Base-by-base conservation (phyloP, 2,113 vertebrate species). In the Vulpes vulpes region DNA sequence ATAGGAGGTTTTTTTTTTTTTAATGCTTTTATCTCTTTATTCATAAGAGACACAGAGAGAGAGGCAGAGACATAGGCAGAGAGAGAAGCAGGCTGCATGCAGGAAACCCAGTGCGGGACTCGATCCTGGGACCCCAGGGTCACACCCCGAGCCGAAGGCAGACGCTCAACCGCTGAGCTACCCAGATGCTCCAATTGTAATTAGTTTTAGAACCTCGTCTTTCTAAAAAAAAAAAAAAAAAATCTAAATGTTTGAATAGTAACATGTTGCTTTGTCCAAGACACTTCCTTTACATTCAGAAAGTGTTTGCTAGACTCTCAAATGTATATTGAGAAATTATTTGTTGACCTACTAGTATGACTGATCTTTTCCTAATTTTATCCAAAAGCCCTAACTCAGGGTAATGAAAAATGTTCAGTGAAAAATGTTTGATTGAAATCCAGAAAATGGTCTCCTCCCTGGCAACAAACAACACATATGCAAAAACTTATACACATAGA, bases 341-440 rank as follows among this genome's bases (percentile, higher is more conserved):
- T 84, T 96, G 43, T 88, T 73, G 25, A 51, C 15, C 53, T 49
- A 62, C 22, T 23, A 12, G 64, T 69, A 35, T 64, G 84, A 84
- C 22, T 84, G 64, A 57, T 90, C 65, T 62, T 94, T 93, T 94
- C 60, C 89, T 79, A 94, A 67, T 65, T 25, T 60, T 90, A 89
- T 71, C 86, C 59, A n/a, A 87, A 89, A 91, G 15, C 53, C n/a
- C 4, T 49, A 76, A 57, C 32, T 59, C 62, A 35, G 38, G 73
- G 59, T 87, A 89, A 80, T 87, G 62, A 89, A 92, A 79, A 91
- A 62, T 2, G 23, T 69, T 78, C 53, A 14, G 30, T 62, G 17
- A 57, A 86, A 20, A 82, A 35, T 27, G 15, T 51, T 78, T 51
- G 49, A 62, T 69, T 89, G 64, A 96, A 67, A 92, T 84, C 35